Conservation (phyloP, 2,797 vertebrate genomes). For the Myotis planiceps region DNA sequence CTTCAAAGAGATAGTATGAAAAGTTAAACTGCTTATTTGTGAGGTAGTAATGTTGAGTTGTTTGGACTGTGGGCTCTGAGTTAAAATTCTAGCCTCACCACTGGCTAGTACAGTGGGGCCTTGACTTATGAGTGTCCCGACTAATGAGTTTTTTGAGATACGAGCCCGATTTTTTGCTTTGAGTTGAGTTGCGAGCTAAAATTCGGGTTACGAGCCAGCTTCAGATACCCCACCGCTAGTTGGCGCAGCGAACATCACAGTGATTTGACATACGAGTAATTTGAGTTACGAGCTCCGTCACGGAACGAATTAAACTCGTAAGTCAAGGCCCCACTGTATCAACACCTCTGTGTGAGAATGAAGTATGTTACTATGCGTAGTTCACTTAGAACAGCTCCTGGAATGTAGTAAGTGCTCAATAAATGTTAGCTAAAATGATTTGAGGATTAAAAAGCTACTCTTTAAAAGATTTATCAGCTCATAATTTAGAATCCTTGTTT, state of each 20-base stretch:
- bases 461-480: background rate
- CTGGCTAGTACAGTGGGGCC: too few relatives aligned
- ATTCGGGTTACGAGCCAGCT: too few relatives aligned
- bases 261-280: too few relatives aligned
- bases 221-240: too few relatives aligned
- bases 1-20: background rate
- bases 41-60: background rate
- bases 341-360: background rate
- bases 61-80: background rate
- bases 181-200: too few relatives aligned
- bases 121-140: too few relatives aligned
- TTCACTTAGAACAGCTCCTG: background rate
- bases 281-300: too few relatives aligned
- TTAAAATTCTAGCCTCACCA: background rate
- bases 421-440: background rate
- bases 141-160: too few relatives aligned
- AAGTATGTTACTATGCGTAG: background rate
- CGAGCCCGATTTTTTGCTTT: too few relatives aligned
- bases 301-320: too few relatives aligned
- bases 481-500: constrained; percentile 30
- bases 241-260: too few relatives aligned
- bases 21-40: constrained; percentile 30
- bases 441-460: background rate
- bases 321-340: too few relatives aligned
- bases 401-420: background rate